Percentiles rank a stretch among this genome's conserved stretches.
These are phyloP conservation scores for Phylloscopus collybita DNA, from an alignment of 2,797 vertebrate genomes.

Conservation along the genomic window DNA sequence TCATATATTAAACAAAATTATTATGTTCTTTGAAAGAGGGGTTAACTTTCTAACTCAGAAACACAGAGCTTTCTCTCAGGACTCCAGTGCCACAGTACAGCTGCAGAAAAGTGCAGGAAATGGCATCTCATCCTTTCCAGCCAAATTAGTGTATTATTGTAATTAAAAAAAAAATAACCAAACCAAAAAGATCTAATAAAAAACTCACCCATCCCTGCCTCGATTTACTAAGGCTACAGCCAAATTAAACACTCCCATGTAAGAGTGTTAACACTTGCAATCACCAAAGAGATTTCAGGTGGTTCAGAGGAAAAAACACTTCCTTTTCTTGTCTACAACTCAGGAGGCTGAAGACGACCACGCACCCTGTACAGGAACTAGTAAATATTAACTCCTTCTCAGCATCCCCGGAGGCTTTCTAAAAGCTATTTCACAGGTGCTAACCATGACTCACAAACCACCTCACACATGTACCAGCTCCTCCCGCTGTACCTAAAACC, in stretches of 20 bases:
- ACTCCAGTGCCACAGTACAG: background rate
- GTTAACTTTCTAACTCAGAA: background rate
- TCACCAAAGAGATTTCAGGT: background rate
- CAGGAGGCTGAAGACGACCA: background rate
- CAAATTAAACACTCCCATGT: background rate
- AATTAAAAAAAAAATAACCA: background rate
- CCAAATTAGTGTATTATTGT: background rate
- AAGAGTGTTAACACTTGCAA: background rate
- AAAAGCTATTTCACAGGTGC: background rate
- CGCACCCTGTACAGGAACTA: background rate
- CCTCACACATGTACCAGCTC: background rate
- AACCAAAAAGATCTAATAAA: background rate
- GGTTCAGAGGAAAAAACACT: background rate
- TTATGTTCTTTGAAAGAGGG: background rate
- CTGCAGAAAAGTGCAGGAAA: background rate
- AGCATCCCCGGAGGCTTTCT: background rate
- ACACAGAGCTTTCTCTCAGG: background rate
- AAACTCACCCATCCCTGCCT: background rate
- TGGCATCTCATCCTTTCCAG: background rate
- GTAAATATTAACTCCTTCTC: background rate
- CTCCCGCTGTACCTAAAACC: background rate
- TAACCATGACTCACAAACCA: background rate
- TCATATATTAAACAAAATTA: fast-evolving
- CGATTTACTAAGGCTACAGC: background rate
- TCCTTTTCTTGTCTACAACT: background rate